These are phyloP conservation scores for Crotalus helleri DNA, from an alignment of 2,113 vertebrate genomes.

Conservation along the genomic window DNA sequence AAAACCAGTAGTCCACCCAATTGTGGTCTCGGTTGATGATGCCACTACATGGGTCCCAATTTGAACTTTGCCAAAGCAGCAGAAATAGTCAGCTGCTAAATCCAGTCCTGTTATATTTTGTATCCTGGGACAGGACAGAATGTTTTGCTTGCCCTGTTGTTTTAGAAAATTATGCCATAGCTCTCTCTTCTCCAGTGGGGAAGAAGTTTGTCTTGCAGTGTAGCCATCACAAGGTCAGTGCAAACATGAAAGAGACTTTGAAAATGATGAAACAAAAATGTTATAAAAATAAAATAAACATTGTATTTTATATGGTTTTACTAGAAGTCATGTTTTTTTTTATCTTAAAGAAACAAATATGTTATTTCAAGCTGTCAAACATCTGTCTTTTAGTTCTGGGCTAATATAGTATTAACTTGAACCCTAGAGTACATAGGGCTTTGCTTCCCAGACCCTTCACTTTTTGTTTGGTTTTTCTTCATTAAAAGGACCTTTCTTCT, in stretches of 20 bases:
- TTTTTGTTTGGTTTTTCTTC: constrained; percentile 16
- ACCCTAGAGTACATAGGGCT: neutral
- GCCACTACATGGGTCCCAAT: neutral
- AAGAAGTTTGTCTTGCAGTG: neutral
- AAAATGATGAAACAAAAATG: neutral
- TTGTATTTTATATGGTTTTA: neutral
- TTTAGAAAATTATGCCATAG: neutral
- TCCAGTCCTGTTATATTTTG: neutral
- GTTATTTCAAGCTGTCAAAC: constrained; percentile 4
- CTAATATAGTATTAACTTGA: neutral
- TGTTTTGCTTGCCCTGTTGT: neutral
- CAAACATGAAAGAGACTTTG: neutral
- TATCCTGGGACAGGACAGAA: neutral
- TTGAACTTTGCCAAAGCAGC: neutral
- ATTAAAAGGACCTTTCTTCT: constrained; percentile 1
- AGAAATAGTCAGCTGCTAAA: constrained; percentile 2
- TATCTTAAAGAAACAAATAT: constrained; percentile 17
- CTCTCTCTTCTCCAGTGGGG: constrained; percentile 3
- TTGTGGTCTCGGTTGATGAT: neutral
- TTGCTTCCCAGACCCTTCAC: constrained; percentile 4
- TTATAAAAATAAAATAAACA: constrained; percentile 11
- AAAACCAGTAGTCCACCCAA: neutral
- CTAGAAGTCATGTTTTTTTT: neutral
- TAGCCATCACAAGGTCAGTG: neutral
- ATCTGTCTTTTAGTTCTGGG: neutral